A percentile compares a stretch with the other conserved stretches of the same genome.
Conservation (phyloP, 2,113 vertebrate genomes). For the Motacilla tschutschensis region DNA sequence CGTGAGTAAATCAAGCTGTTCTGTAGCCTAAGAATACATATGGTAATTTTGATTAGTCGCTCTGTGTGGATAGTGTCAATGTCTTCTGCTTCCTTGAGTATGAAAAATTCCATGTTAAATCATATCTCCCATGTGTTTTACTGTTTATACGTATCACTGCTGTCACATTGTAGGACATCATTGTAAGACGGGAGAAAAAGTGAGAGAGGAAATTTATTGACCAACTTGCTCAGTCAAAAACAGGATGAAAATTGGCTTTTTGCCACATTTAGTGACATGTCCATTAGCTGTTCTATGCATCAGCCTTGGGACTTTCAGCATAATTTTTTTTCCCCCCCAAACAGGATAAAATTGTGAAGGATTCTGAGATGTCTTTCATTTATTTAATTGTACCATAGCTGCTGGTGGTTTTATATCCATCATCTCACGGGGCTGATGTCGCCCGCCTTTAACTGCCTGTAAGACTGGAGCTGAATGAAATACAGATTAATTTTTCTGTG, state of each 20-base stretch:
- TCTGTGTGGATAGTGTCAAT: conserved; percentile 32
- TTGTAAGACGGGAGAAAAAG: background rate
- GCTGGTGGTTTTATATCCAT: background rate
- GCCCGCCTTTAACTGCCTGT: background rate
- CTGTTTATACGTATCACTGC: background rate
- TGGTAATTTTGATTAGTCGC: conserved; percentile 26
- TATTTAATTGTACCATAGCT: conserved; percentile 32
- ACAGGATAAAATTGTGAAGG: background rate
- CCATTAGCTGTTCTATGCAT: background rate
- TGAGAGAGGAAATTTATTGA: conserved; percentile 15
- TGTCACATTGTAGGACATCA: conserved; percentile 3
- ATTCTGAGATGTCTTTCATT: background rate
- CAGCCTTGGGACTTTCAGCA: background rate
- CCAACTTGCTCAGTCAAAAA: conserved; percentile 26
- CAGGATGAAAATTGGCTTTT: background rate
- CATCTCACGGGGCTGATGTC: background rate
- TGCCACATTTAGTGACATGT: background rate
- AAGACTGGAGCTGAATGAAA: background rate
- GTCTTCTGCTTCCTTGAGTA: conserved; percentile 61
- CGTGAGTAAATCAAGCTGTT: background rate
- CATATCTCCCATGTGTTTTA: background rate
- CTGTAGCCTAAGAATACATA: conserved; percentile 6
- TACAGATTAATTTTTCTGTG: background rate
- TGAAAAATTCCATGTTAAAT: conserved; percentile 34
- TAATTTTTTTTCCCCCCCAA: background rate